These are phyloP conservation scores for Chaetoderma sp. DNA, from an alignment of 2,888 invertebrate species.

Conservation along the genomic window DNA sequence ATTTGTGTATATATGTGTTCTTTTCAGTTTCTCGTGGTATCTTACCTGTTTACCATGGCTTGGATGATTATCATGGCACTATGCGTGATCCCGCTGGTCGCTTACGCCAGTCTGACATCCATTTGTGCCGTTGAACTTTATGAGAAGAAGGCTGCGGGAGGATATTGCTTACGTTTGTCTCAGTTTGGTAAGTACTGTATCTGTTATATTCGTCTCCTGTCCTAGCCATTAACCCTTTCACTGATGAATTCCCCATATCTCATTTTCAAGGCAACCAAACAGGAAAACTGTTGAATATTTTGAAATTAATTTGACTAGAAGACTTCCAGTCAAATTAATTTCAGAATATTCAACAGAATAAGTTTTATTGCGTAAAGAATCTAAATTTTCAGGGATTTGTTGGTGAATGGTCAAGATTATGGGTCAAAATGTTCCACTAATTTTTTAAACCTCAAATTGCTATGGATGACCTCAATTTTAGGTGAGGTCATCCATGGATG, in stretches of 20 bases:
- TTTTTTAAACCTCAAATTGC: too few species aligned
- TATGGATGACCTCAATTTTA: too few species aligned
- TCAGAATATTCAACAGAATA: too few species aligned
- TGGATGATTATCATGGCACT: conserved; percentile 62
- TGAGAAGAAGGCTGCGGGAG: conserved; percentile 40
- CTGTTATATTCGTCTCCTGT: not conserved
- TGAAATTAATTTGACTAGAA: too few species aligned
- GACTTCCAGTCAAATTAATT: too few species aligned
- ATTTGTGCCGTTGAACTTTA: conserved; percentile 63
- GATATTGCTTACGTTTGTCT: conserved; percentile 62
- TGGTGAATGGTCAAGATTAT: too few species aligned
- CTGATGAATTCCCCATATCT: not conserved
- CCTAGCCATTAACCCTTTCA: too few species aligned
- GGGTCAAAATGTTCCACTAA: too few species aligned
- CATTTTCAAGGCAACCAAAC: not conserved
- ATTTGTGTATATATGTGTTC: not conserved
- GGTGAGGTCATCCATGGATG: too few species aligned
- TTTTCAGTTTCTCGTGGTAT: conserved; percentile 62
- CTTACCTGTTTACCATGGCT: conserved; percentile 62
- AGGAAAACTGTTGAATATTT: too few species aligned
- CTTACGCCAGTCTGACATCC: conserved; percentile 57
- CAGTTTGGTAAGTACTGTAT: conserved; percentile 58
- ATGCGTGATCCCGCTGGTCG: conserved; percentile 58
- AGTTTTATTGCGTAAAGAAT: too few species aligned
- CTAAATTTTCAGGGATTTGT: too few species aligned